Percentiles rank a stretch among this genome's conserved stretches.
These are phyloP conservation scores for Spodoptera littoralis DNA, from an alignment of 2,888 invertebrate species.

Conservation along the genomic window DNA sequence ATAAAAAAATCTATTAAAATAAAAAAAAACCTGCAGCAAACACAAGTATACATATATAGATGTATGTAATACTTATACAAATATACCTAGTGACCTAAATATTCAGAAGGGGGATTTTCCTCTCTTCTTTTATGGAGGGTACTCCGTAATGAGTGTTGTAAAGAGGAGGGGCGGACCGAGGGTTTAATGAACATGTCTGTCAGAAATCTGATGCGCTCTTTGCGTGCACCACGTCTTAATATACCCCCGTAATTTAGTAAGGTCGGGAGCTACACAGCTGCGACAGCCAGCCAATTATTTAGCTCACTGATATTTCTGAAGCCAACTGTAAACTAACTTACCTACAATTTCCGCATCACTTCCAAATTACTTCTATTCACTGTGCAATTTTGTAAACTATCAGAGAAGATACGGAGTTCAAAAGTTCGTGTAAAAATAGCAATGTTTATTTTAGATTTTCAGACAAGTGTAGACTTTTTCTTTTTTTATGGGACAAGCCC, in stretches of 20 bases:
- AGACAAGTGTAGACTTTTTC: no score
- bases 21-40: no score
- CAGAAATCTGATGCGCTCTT: constrained; percentile 57
- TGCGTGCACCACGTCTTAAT: constrained; percentile 38
- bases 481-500: no score
- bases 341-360: constrained; percentile 10
- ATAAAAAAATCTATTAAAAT: no score
- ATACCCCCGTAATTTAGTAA: constrained; percentile 8
- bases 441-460: not conserved
- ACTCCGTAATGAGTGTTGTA: constrained; percentile 57
- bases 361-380: constrained; percentile 26
- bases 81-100: constrained; percentile 61
- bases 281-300: constrained; percentile 24
- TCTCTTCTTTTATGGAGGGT: constrained; percentile 35
- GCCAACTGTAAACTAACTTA: constrained; percentile 27
- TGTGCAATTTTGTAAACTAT: constrained; percentile 20
- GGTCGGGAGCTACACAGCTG: constrained; percentile 1
- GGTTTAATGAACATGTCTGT: constrained; percentile 69
- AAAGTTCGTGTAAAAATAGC: constrained; percentile 1
- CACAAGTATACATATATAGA: not conserved
- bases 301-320: constrained; percentile 12
- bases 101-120: constrained; percentile 53
- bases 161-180: constrained; percentile 43
- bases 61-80: constrained; percentile 10
- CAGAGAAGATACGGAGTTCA: not conserved